Conservation (phyloP, 2,888 invertebrate genomes). For the Cepaea hortensis region DNA sequence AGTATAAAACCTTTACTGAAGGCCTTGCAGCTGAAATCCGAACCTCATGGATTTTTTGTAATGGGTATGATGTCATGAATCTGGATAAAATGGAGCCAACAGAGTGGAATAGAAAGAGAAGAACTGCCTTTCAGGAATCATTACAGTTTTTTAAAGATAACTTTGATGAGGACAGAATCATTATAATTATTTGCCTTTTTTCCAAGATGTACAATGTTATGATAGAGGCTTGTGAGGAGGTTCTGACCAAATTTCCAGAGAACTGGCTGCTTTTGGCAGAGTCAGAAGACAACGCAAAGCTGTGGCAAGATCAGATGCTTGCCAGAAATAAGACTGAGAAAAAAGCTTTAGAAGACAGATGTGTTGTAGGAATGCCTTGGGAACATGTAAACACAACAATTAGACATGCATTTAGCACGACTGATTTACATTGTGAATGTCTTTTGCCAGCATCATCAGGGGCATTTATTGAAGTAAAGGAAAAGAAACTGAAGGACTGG, state of each 20-base stretch:
- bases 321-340: slow-evolving; percentile 52
- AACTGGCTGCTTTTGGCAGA: slow-evolving; percentile 62
- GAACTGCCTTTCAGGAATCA: slow-evolving; percentile 61
- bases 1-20: slow-evolving; percentile 36
- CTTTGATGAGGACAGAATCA: slow-evolving; percentile 58
- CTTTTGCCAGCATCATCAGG: slow-evolving; percentile 58
- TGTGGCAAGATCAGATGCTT: slow-evolving; percentile 55
- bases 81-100: slow-evolving; percentile 46
- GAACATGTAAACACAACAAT: slow-evolving; percentile 54
- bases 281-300: slow-evolving; percentile 53
- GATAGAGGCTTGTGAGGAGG: slow-evolving; percentile 61
- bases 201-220: slow-evolving; percentile 59
- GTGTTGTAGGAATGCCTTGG: slow-evolving; percentile 62
- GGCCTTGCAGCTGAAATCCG: slow-evolving; percentile 44
- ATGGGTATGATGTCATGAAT: slow-evolving; percentile 58
- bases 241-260: slow-evolving; percentile 54
- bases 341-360: slow-evolving; percentile 50
- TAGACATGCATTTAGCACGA: slow-evolving; percentile 10
- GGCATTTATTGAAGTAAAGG: slow-evolving; percentile 53
- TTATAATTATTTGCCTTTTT: slow-evolving; percentile 60
- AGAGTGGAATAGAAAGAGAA: slow-evolving; percentile 59
- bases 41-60: slow-evolving; percentile 61
- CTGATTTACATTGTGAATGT: slow-evolving; percentile 57
- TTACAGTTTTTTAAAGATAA: slow-evolving; percentile 54
- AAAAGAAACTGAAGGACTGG: slow-evolving; percentile 56